Base-by-base conservation (phyloP, 2,888 invertebrate genomes). In the Ophion ellenae region DNA sequence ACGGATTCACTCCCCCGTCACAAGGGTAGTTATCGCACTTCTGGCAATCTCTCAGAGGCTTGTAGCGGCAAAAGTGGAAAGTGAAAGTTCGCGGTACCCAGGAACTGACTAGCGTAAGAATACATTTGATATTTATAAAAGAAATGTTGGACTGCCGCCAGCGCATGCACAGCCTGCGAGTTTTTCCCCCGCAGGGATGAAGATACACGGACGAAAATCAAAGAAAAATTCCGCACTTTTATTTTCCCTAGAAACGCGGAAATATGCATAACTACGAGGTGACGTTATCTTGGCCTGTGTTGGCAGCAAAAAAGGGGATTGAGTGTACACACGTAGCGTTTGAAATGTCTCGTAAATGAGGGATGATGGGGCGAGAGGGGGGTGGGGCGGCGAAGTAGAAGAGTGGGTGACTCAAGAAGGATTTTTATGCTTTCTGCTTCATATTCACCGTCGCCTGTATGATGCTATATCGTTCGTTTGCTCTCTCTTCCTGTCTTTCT, bases 371-470 rank as follows among this genome's bases (percentile, higher is more conserved):
- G 2, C 2, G 14, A 53, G 53, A 14, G 47, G 0, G 53, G 11
- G 53, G 14, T 67, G 6, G 57, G 70, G 69, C 40, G 2, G 40
- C n/a, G 73, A 81, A 81, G 78, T 76, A 83, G 74, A 66, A 82
- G 86, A 87, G 83, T 32, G 61, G 81, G 78, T 85, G 84, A 84
- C 81, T 84, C 83, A 84, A 82, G 86, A 88, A 87, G 86, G 82
- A 87, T 84, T 86, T 75, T 75, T 82, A 28, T 74, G 53, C 70
- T 69, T 24, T 77, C 59, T 71, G 14, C 74, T 81, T 82, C 84
- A 59, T 80, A 83, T 73, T 80, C 64, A 78, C 66, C 70, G 67
- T 77, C 79, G 71, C 82, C 75, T 53, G 57, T 57, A 76, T 47
- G 45, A 36, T 47, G 53, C 57, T 69, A 47, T 40, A 32, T 71